A percentile compares a stretch with the other conserved stretches of the same genome.
Evolutionary conservation across 2,113 vertebrate species (phyloP).

Genomic region (Mastomys coucha): DNA sequence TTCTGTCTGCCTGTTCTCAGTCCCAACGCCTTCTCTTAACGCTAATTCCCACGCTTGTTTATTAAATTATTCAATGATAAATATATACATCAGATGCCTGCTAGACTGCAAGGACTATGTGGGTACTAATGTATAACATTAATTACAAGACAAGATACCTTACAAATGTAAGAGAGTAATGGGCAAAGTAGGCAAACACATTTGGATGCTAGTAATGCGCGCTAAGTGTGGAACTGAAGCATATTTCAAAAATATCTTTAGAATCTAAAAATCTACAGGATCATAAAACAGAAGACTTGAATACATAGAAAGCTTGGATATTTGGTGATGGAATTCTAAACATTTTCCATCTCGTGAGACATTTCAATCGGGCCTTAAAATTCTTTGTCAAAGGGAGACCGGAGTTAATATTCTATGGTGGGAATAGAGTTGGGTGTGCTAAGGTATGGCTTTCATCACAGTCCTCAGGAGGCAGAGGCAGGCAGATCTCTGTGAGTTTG

Average conservation of each 20-base stretch:
- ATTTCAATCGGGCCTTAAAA: background rate
- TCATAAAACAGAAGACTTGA: background rate
- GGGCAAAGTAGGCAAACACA: background rate
- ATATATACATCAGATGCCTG: background rate
- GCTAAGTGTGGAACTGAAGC: background rate
- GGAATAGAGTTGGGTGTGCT: background rate
- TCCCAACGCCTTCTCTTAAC: background rate
- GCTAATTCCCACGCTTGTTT: background rate
- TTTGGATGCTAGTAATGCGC: background rate
- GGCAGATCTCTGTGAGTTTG: background rate
- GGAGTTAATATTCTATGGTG: background rate
- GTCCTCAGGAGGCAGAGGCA: background rate
- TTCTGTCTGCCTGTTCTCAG: background rate
- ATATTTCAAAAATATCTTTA: constrained; percentile 11
- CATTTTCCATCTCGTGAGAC: background rate
- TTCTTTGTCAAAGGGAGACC: background rate
- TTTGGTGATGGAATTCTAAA: background rate
- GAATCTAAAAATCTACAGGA: constrained; percentile 25
- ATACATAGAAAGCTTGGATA: background rate
- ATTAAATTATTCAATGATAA: constrained; percentile 25
- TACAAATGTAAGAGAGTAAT: background rate
- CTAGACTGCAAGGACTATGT: background rate
- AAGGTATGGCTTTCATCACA: fast-evolving
- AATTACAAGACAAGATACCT: background rate
- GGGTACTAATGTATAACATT: background rate